Evolutionary conservation across 2,113 vertebrate genomes (phyloP), one percentile per base, ranked within the genome.

Genomic region (Aptenodytes patagonicus): DNA sequence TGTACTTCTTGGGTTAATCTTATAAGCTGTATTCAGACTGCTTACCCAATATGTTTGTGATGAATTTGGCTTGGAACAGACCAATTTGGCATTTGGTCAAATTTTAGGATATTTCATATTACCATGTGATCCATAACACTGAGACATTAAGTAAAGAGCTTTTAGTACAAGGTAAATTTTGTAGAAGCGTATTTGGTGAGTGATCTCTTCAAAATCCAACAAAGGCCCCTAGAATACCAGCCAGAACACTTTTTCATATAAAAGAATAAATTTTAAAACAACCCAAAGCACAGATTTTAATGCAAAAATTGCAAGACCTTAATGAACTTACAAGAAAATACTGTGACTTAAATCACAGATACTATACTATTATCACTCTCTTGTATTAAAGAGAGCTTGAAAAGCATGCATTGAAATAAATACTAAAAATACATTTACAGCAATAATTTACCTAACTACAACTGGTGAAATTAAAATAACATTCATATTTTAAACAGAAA

Each of bases 81-180:
- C 11, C 28, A 49, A 22, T 55, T 38, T 38, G n/a, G 40, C 12
- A 44, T 34, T 69, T 20, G 38, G 32, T 28, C 26, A 28, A 28
- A 61, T 86, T 76, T 51, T 29, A 18, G 25, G 52, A 6, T 38
- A 51, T 66, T 81, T 64, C 38, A 1, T 46, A 25, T 11, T 44
- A 22, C 29, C 18, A 1, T 3, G 16, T 7, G 46, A 76, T 26
- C 24, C 1, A 0, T 17, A 32, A 19, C 13, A 9, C 29, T 3
- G 22, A 78, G 65, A 14, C 13, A 13, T 36, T 15, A 34, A 36
- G 16, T 16, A 58, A 71, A 70, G 51, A 7, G 12, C 38, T 64
- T 28, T 68, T 11, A 82, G 19, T 24, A 55, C 49, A 57, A 54
- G 15, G 24, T 24, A 38, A 31, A 24, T 47, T 85, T 64, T 60